Evolutionary conservation across 1,140 invertebrate species (phyloP).

Genomic region (Chrysoperla carnea): DNA sequence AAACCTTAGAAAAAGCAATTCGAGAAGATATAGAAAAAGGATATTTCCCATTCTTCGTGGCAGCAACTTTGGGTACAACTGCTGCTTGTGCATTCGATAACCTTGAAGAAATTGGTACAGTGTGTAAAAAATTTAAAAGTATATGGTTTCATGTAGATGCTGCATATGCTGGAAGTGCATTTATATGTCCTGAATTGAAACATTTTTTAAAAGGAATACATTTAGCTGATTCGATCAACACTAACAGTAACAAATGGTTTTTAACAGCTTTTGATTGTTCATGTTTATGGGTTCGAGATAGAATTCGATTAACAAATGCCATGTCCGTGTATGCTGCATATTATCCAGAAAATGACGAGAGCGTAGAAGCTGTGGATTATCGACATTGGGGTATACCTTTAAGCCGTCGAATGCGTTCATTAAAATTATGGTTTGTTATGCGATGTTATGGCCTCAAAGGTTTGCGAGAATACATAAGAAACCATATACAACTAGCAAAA

Average conservation of each 20-base stretch:
- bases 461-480: slow-evolving; percentile 65
- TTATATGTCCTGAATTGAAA: slow-evolving; percentile 71
- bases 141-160: slow-evolving; percentile 59
- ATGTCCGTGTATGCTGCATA: slow-evolving; percentile 79
- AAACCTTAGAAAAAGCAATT: slow-evolving; percentile 47
- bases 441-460: slow-evolving; percentile 66
- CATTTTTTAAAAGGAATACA: slow-evolving; percentile 57
- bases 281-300: slow-evolving; percentile 75
- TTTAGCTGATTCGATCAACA: slow-evolving; percentile 79
- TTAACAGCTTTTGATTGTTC: slow-evolving; percentile 83
- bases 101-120: slow-evolving; percentile 59
- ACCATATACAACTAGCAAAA: slow-evolving; percentile 76
- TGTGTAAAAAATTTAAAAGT: slow-evolving; percentile 46
- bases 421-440: slow-evolving; percentile 83
- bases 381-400: slow-evolving; percentile 82
- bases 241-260: slow-evolving; percentile 88
- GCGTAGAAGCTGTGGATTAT: slow-evolving; percentile 57
- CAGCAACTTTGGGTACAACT: slow-evolving; percentile 61
- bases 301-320: slow-evolving; percentile 78
- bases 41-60: slow-evolving; percentile 74
- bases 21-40: slow-evolving; percentile 63
- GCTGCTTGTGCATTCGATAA: slow-evolving; percentile 71
- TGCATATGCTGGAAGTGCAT: slow-evolving; percentile 69
- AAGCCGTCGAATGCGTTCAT: slow-evolving; percentile 64
- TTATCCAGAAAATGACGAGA: slow-evolving; percentile 72